Percentiles rank a stretch among this genome's conserved stretches.
These are phyloP conservation scores for Eupithecia subumbrata DNA, from an alignment of 2,888 invertebrate species.

Conservation along the genomic window DNA sequence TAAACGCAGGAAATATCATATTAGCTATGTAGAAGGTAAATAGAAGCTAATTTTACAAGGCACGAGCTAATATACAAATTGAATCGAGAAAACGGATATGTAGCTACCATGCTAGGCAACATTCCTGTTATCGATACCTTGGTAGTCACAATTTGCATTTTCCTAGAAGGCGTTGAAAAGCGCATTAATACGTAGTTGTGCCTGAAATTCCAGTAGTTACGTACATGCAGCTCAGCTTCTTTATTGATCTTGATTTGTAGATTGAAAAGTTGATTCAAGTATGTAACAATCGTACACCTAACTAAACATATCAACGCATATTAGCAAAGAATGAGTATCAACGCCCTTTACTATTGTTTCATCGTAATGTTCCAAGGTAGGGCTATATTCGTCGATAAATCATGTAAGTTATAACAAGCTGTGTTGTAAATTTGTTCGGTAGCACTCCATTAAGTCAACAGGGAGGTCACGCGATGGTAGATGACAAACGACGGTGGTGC, in stretches of 20 bases:
- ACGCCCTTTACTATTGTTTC: constrained; percentile 7
- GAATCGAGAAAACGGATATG: constrained; percentile 34
- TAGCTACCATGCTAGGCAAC: constrained; percentile 26
- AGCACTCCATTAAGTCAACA: constrained; percentile 80
- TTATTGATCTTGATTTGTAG: background rate
- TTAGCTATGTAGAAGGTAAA: constrained; percentile 26
- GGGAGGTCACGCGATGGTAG: constrained; percentile 71
- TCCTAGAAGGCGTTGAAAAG: constrained; percentile 25
- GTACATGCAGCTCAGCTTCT: background rate
- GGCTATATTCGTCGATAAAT: constrained; percentile 47
- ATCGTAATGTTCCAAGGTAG: constrained; percentile 10
- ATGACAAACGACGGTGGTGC: constrained; percentile 57
- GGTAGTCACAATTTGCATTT: constrained; percentile 30
- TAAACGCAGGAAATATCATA: constrained; percentile 26
- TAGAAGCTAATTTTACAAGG: constrained; percentile 27
- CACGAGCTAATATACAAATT: constrained; percentile 31
- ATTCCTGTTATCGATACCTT: constrained; percentile 34
- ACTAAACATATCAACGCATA: background rate
- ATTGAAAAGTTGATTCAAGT: background rate
- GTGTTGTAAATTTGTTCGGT: constrained; percentile 63
- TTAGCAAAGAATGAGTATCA: background rate
- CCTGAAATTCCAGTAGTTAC: constrained; percentile 4
- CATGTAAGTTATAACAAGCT: constrained; percentile 63
- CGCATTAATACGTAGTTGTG: constrained; percentile 4
- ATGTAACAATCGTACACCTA: background rate